A percentile compares a stretch with the other conserved stretches of the same genome.
phyloP scores from a whole-genome alignment of 2,888 invertebrate genomes.

The Alviniconcha strummeri region DNA sequence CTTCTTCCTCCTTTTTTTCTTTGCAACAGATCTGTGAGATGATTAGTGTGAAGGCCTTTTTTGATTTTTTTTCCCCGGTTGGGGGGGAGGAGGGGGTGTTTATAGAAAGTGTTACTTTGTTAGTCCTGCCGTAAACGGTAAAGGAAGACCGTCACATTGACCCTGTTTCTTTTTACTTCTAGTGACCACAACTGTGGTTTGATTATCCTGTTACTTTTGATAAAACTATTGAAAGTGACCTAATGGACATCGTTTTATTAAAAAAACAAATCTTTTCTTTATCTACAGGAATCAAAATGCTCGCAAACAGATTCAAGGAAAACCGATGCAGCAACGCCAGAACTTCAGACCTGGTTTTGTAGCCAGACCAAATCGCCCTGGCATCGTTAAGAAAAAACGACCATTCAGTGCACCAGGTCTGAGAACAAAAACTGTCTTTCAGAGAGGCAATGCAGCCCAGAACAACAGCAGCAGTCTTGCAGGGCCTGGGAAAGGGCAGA shows the following conservation, averaged over 20 bases:
- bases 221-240: too few species aligned
- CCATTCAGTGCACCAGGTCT: not conserved
- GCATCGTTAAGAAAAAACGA: slow-evolving; percentile 3
- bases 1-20: too few species aligned
- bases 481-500: slow-evolving; percentile 35
- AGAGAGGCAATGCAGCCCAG: not conserved
- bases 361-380: not conserved
- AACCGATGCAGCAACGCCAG: slow-evolving; percentile 7
- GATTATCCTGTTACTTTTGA: too few species aligned
- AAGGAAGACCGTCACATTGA: too few species aligned
- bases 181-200: too few species aligned
- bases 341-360: slow-evolving; percentile 10
- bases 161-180: too few species aligned
- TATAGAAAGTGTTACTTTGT: too few species aligned
- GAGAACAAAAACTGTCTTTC: not conserved
- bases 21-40: too few species aligned
- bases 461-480: slow-evolving; percentile 5
- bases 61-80: too few species aligned
- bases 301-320: slow-evolving; percentile 4
- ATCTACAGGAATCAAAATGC: slow-evolving; percentile 22
- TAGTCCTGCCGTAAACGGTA: too few species aligned
- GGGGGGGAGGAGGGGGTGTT: too few species aligned
- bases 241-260: not conserved
- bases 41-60: too few species aligned
- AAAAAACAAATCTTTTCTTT: not conserved